Evolutionary conservation across 1,140 invertebrate genomes (phyloP), one percentile per base, ranked within the genome.

Genomic region (Drosophila kanapiae): DNA sequence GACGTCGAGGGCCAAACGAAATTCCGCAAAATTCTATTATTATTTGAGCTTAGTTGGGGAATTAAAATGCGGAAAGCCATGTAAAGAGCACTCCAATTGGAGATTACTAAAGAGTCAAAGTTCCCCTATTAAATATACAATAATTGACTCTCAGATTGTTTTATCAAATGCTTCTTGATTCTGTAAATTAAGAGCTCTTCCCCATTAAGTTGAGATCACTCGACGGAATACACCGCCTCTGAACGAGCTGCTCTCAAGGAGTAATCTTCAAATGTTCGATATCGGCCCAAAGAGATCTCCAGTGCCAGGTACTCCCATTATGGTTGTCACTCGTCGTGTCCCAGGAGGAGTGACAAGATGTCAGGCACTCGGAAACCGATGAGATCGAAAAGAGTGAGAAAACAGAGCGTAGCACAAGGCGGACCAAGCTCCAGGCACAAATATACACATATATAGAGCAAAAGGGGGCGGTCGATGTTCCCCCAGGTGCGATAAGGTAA

Each of bases 281-380:
- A 54, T 56, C 64, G 31, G 6, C 27, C 14, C 18, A 5, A 38
- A 56, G 27, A 29, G 35, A 71, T 69, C 49, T 49, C 6, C 31
- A 70, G 42, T 29, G 43, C 11, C 35, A 10, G 31, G 35, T 51
- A 58, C 43, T 71, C n/a, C 45, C 51, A 67, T 51, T 43, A 42
- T 16, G 29, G 8, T 69, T 69, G 63, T 67, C 67, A 37, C 27
- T 29, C n/a, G 18, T 57, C 47, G 42, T 35, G 58, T 63, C 13
- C 13, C 6, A 6, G 9, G 29, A 23, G 35, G 43, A 42, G 69
- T 59, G 67, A 72, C 53, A 72, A 60, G 69, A 72, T 72, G 70
- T 72, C 67, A 58, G 40, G 42, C 47, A 29, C 23, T 43, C 29
- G 47, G 47, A 49, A 23, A 33, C 14, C 23, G 47, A 70, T 69